A percentile compares a stretch with the other conserved stretches of the same genome.
Evolutionary conservation across 2,113 vertebrate genomes (phyloP).

Genomic region (Emydura subglobosa): DNA sequence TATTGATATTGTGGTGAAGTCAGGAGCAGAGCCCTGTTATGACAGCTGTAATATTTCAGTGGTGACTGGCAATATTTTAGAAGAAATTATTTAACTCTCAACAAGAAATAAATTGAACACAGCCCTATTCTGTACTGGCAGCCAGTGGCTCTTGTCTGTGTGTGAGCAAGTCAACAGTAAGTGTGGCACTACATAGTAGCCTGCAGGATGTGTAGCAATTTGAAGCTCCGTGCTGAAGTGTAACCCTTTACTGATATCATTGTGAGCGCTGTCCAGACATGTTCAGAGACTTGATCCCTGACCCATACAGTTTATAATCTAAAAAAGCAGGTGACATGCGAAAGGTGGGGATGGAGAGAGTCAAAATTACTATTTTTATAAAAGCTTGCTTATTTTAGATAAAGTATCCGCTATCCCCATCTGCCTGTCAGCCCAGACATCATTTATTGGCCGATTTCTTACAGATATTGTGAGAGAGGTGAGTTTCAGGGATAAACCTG

Average conservation of each 20-base stretch:
- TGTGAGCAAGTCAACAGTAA: background rate
- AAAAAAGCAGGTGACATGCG: constrained; percentile 24
- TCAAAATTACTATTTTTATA: background rate
- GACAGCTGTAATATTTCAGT: background rate
- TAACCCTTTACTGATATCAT: background rate
- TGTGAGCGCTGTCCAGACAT: too few species aligned
- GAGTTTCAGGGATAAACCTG: background rate
- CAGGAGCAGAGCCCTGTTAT: background rate
- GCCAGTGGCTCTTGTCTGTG: background rate
- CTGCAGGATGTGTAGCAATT: background rate
- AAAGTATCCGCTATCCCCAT: background rate
- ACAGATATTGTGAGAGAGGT: background rate
- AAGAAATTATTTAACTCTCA: background rate
- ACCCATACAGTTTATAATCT: background rate
- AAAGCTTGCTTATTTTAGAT: background rate
- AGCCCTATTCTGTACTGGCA: background rate
- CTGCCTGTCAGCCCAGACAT: background rate
- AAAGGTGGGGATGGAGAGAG: background rate
- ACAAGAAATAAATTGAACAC: background rate
- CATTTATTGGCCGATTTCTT: background rate
- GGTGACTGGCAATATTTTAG: background rate
- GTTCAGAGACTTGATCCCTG: too few species aligned
- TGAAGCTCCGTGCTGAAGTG: background rate
- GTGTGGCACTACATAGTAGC: background rate
- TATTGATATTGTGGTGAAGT: background rate